These are phyloP conservation scores for Serripes groenlandicus DNA, from an alignment of 2,888 invertebrate species.

Conservation along the genomic window DNA sequence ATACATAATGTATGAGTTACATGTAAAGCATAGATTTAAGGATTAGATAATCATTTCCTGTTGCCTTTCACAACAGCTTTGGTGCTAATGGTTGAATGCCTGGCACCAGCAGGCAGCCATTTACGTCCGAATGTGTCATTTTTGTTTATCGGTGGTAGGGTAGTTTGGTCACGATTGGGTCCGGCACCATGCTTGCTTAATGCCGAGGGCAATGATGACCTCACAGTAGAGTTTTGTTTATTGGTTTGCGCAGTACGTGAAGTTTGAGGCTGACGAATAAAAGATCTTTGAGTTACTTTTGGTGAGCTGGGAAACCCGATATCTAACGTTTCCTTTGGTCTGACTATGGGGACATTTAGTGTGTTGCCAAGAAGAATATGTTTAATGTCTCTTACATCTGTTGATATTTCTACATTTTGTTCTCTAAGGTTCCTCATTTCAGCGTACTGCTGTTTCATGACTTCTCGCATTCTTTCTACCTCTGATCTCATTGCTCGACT, in stretches of 20 bases:
- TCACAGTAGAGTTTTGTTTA: conserved; percentile 37
- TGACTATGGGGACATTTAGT: conserved; percentile 48
- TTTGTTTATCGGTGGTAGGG: conserved; percentile 62
- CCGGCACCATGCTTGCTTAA: conserved; percentile 7
- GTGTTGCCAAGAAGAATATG: conserved; percentile 68
- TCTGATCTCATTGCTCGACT: conserved; percentile 77
- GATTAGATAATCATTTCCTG: too few relatives aligned
- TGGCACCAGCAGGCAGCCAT: conserved; percentile 49
- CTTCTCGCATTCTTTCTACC: conserved; percentile 79
- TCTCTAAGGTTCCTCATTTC: conserved; percentile 78
- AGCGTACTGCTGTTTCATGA: conserved; percentile 80
- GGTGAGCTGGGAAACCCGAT: conserved; percentile 55
- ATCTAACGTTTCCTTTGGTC: conserved; percentile 57
- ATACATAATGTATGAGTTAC: too few relatives aligned
- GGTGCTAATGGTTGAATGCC: conserved; percentile 34
- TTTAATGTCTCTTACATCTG: conserved; percentile 78
- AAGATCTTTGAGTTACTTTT: conserved; percentile 45
- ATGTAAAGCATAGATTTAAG: too few relatives aligned
- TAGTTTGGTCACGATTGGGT: conserved; percentile 14
- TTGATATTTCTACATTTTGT: conserved; percentile 77
- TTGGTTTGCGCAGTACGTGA: conserved; percentile 24
- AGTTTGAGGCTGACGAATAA: conserved; percentile 45
- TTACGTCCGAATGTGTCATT: conserved; percentile 33
- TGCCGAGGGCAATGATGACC: conserved; percentile 52
- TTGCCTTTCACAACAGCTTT: conserved; percentile 31